Evolutionary conservation across 2,113 vertebrate genomes (phyloP), one percentile per base, ranked within the genome.

Genomic region (Nerophis ophidion): DNA sequence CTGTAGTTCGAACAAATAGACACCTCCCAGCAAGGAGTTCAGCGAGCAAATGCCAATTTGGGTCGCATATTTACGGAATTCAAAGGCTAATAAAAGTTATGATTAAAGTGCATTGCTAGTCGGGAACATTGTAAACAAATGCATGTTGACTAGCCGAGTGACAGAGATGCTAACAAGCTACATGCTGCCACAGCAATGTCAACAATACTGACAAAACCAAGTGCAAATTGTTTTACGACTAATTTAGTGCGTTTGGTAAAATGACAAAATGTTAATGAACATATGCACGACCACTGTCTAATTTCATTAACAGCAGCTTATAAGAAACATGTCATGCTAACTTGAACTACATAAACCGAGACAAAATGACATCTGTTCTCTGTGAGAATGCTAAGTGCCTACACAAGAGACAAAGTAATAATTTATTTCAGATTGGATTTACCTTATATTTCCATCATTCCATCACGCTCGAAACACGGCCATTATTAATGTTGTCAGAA

Each of bases 381-480:
- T 26, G 1, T 13, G 8, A 57, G n/a, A 45, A 15, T 13, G 17
- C 8, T 5, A 34, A 61, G 5, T 48, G 53, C 11, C 7, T 26
- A 16, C 1, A 2, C 0, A 15, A 6, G 3, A 17, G 15, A 19
- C n/a, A 15, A 0, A 0, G 15, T 4, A 19, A 1, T 13, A 0
- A 1, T 45, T 63, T 0, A 7, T 51, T 14, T 56, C 1, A 0
- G 0, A 1, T 1, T 7, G 38, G 8, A 4, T 54, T 79, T 83
- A 87, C 85, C 85, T 84, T 79, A 81, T 53, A 72, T 51, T 65
- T 77, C 70, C 85, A 84, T 87, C 60, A 26, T 26, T 51, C 68
- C 36, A 7, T 44, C 13, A 14, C 16, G 36, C 3, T 71, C n/a
- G 58, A 42, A 40, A 7, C 54, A 42, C 16, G 7, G 59, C 53